Evolutionary conservation across 2,113 vertebrate species (phyloP).

Genomic region (Ceyx margarethae): DNA sequence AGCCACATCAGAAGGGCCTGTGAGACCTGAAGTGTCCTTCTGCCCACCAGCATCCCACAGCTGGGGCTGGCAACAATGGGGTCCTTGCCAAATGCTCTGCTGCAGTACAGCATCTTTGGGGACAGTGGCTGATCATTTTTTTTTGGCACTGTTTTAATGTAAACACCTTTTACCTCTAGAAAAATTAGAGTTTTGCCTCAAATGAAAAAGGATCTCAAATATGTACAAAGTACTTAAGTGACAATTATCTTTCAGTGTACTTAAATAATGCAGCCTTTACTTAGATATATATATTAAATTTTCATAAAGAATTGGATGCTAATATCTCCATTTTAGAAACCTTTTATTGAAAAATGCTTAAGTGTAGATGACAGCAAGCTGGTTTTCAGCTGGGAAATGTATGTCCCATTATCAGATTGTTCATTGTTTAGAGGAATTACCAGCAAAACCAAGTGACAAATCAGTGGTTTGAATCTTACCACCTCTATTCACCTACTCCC

Average conservation of each 20-base stretch:
- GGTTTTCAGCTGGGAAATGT: neutral
- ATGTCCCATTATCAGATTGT: neutral
- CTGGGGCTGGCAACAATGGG: neutral
- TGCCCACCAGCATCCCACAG: neutral
- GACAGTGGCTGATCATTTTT: neutral
- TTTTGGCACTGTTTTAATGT: neutral
- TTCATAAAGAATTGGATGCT: neutral
- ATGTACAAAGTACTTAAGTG: neutral
- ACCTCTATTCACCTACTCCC: conserved; percentile 28
- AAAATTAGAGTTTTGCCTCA: neutral
- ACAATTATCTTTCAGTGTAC: neutral
- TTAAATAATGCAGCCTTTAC: neutral
- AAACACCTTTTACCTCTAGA: neutral
- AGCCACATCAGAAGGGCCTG: neutral
- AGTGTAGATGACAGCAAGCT: neutral
- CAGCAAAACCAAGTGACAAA: conserved; percentile 42
- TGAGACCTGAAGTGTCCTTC: neutral
- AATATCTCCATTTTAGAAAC: neutral
- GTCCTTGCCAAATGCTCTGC: neutral
- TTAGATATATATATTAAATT: neutral
- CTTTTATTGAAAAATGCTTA: neutral
- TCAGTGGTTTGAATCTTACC: conserved; percentile 56
- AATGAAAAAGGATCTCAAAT: neutral
- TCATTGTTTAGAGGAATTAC: neutral
- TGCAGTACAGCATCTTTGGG: rapidly evolving